phyloP scores from a whole-genome alignment of 2,113 vertebrate species.

The Ariopsis seemanni region DNA sequence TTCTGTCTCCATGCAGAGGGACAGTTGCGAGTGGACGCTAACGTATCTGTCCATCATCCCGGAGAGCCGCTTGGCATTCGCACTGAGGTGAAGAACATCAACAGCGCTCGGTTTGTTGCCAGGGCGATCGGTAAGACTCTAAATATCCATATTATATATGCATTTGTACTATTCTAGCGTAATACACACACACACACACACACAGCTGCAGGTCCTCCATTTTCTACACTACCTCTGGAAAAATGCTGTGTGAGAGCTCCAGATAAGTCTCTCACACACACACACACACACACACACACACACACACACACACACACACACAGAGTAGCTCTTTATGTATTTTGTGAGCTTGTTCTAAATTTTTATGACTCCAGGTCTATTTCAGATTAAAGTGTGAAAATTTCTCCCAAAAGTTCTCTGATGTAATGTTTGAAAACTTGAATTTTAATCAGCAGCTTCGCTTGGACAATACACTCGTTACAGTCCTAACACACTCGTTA shows the following conservation, averaged over 20 bases:
- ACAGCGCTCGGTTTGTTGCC: constrained; percentile 87
- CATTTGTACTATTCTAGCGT: background rate
- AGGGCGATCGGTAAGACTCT: constrained; percentile 84
- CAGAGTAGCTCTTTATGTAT: background rate
- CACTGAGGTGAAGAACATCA: constrained; percentile 98
- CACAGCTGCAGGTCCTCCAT: background rate
- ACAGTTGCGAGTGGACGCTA: constrained; percentile 95
- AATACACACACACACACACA: background rate
- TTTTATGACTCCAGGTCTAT: background rate
- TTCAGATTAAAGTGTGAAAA: background rate
- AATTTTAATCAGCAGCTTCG: too few relatives aligned
- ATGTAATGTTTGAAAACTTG: background rate
- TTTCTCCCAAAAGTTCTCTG: background rate
- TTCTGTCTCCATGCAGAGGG: constrained; percentile 73
- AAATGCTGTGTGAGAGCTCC: background rate
- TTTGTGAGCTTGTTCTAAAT: background rate
- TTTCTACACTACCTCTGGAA: background rate
- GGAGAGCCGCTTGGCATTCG: constrained; percentile 86
- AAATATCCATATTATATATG: background rate
- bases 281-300: background rate
- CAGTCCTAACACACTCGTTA: background rate
- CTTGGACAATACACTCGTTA: too few relatives aligned
- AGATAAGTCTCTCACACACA: background rate
- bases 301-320: background rate
- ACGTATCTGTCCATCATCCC: constrained; percentile 88